Conservation (phyloP, 2,113 vertebrate species). For the Perca flavescens region DNA sequence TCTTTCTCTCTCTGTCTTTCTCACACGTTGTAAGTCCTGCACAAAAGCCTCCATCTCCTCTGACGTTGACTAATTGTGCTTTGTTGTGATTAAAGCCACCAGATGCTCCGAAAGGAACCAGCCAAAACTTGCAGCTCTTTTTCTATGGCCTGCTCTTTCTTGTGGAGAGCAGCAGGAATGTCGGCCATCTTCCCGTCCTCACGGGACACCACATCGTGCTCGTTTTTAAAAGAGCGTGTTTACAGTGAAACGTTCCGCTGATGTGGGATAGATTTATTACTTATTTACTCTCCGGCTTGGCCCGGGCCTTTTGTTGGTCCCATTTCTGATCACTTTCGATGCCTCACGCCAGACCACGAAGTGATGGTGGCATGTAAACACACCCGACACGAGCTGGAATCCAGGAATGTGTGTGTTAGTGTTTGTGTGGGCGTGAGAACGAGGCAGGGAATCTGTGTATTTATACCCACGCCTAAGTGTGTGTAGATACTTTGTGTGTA, state of each 20-base stretch:
- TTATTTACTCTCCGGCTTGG: slow-evolving; percentile 80
- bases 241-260: slow-evolving; percentile 73
- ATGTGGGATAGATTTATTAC: slow-evolving; percentile 82
- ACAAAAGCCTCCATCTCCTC: slow-evolving; percentile 23
- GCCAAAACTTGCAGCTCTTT: slow-evolving; percentile 59
- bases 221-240: slow-evolving; percentile 70
- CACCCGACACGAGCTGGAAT: slow-evolving; percentile 51
- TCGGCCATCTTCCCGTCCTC: slow-evolving; percentile 71
- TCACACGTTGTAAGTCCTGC: slow-evolving; percentile 38
- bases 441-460: slow-evolving; percentile 45
- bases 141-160: slow-evolving; percentile 65
- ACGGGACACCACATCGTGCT: slow-evolving; percentile 62
- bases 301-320: slow-evolving; percentile 51
- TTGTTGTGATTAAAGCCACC: slow-evolving; percentile 77
- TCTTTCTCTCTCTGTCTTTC: slow-evolving; percentile 31
- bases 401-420: slow-evolving; percentile 60
- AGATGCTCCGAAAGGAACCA: slow-evolving; percentile 62
- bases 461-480: slow-evolving; percentile 11
- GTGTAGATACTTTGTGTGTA: not conserved
- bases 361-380: slow-evolving; percentile 80
- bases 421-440: slow-evolving; percentile 70
- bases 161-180: slow-evolving; percentile 76
- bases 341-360: slow-evolving; percentile 70
- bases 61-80: slow-evolving; percentile 67
- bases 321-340: slow-evolving; percentile 77